Base-by-base conservation (phyloP, 2,888 invertebrate genomes). In the Eurois occulta region DNA sequence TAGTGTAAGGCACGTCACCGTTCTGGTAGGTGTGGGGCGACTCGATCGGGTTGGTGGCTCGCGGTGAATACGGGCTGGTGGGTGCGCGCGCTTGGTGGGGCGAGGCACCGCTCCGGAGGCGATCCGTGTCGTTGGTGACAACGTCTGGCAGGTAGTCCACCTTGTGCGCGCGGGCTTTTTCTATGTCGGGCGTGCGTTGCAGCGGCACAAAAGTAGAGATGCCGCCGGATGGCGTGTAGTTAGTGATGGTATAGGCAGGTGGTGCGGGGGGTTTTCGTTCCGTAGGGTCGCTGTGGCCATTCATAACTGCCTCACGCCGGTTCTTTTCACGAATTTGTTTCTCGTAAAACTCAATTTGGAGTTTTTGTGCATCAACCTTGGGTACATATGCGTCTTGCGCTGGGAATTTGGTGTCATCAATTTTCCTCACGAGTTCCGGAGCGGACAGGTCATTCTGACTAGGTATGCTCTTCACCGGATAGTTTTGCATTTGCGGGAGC, bases 291-390 rank as follows among this genome's bases (percentile, higher is more conserved):
- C 83, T 86, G 78, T 91, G 91, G 52, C 91, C 94, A 85, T 90
- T 93, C 69, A 90, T 89, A 38, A 83, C 83, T 52, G 90, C 82
- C 62, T 93, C 94, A 52, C 92, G 93, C 8, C 93, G 94, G 43
- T 87, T 90, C 83, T 96, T 95, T 77, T 96, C 94, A 52, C 95
- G 94, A 60, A 97, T 95, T 88, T 96, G 96, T 86, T 93, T 94
- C 88, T 97, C 97, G 85, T 97, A 97, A 88, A 97, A 97, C 84
- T 97, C 96, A 69, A 97, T 97, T 87, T 97, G 97, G 48, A 96
- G 88, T 75, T 93, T 92, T 77, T 95, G 95, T 4, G 96, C 96
- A 79, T 97, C 96, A 38, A 95, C 91, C 79, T 92, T 94, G 1
- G 92, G 92, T 16, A 88, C 77, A 79, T 87, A 82, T 5, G 72